Base-by-base conservation (phyloP, 2,888 invertebrate genomes). In the Rotaria magnacalcarata region DNA sequence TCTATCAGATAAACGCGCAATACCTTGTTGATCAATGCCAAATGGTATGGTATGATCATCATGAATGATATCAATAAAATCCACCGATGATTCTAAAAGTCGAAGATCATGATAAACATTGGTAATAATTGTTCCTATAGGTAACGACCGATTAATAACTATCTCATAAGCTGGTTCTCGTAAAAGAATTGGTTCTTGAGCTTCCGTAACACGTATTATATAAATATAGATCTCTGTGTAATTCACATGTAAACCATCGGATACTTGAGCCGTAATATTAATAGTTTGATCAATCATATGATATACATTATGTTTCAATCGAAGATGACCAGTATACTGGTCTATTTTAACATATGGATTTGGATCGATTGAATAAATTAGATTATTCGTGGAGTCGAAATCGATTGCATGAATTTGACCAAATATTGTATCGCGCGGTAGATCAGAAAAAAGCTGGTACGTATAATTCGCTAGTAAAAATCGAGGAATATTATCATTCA, bases 11-110 rank as follows among this genome's bases (percentile, higher is more conserved):
- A 34, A 34, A 34, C 34, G 34, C 34, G 34, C 34, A 56, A 24
- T 80, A 80, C 80, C 80, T 80, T 80, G 80, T 80, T 80, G 21
- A 80, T 80, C 80, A 11, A 80, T 47, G n/a, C 8, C 2, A 80
- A 80, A 80, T 43, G 47, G 80, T n/a, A 80, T 43, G 10, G 11
- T 0, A 24, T 21, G 47, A 10, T 80, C n/a, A 19, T 80, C 80
- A 47, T 43, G 10, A 11, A 80, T 47, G 10, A 80, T 80, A n/a
- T 80, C 80, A n/a, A 80, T 47, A 47, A n/a, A 47, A 47, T 80
- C 80, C 11, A 80, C 14, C 6, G 43, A 47, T 80, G 47, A 14
- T n/a, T 24, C 6, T 47, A 47, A 10, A 11, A 47, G 6, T 80
- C 24, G 47, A 34, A 80, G 11, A 5, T 41, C 21, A 24, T 80